A percentile compares a stretch with the other conserved stretches of the same genome.
These are phyloP conservation scores for Cephalopachus bancanus DNA, from an alignment of 2,797 vertebrate species.

Conservation along the genomic window DNA sequence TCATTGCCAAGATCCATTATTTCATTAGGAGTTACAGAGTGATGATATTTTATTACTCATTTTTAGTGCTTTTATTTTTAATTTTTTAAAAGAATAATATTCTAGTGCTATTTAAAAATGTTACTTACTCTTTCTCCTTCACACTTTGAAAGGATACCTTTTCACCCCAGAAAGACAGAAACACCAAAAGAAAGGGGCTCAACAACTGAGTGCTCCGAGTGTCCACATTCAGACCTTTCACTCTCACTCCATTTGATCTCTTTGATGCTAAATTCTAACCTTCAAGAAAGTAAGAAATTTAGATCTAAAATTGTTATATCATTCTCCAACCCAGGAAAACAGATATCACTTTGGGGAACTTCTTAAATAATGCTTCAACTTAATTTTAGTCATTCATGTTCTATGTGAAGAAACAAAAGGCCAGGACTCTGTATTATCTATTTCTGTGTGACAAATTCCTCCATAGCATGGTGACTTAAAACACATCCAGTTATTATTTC, in stretches of 20 bases:
- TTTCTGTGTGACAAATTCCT: neutral
- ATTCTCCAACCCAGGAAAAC: neutral
- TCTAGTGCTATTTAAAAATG: neutral
- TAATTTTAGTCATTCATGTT: slow-evolving; percentile 8
- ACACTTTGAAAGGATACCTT: neutral
- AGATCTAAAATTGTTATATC: neutral
- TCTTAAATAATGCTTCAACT: slow-evolving; percentile 11
- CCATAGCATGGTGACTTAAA: neutral
- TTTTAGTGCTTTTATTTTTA: neutral
- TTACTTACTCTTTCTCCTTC: neutral
- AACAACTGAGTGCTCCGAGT: neutral
- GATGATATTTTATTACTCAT: neutral
- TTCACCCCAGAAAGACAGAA: neutral
- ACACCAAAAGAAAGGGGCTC: neutral
- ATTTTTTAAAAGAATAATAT: neutral
- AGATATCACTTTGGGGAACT: neutral
- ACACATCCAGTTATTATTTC: neutral
- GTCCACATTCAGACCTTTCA: neutral
- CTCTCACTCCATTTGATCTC: neutral
- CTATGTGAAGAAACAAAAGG: neutral
- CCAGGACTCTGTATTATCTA: neutral
- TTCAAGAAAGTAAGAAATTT: neutral
- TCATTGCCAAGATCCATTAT: neutral
- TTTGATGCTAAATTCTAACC: neutral
- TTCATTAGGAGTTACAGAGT: neutral